phyloP scores from a whole-genome alignment of 2,888 invertebrate genomes.

The Sarcophaga rosellei region DNA sequence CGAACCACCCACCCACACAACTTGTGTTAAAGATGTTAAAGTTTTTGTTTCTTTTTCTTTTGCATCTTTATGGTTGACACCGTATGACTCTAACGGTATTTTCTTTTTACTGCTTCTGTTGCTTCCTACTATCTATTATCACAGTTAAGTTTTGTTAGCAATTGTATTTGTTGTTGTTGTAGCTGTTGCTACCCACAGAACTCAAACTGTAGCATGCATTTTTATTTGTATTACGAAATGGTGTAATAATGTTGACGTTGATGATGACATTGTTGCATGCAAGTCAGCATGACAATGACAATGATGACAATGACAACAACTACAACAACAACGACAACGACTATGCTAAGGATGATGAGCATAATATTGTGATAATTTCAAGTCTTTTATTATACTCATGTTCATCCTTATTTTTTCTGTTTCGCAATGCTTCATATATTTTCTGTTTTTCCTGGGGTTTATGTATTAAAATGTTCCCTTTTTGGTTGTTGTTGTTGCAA shows the following conservation, averaged over 20 bases:
- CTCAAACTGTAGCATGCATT: slow-evolving; percentile 21
- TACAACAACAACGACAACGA: background rate
- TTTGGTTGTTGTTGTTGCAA: slow-evolving; percentile 10
- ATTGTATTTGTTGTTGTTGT: slow-evolving; percentile 35
- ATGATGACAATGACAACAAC: slow-evolving; percentile 46
- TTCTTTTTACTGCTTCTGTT: background rate
- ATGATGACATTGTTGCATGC: slow-evolving; percentile 68
- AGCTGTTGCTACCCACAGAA: too few species aligned
- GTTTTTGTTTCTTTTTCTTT: background rate
- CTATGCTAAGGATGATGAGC: slow-evolving; percentile 47
- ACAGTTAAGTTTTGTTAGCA: too few species aligned
- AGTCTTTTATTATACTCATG: slow-evolving; percentile 53
- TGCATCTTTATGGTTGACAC: slow-evolving; percentile 6
- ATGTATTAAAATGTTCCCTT: slow-evolving; percentile 17
- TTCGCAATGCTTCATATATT: slow-evolving; percentile 11
- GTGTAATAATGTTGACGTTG: slow-evolving; percentile 68
- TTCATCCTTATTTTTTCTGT: background rate
- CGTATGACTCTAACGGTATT: slow-evolving; percentile 4
- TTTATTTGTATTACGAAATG: slow-evolving; percentile 49
- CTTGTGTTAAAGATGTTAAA: slow-evolving; percentile 29
- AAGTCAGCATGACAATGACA: slow-evolving; percentile 68
- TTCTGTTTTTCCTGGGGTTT: slow-evolving; percentile 9
- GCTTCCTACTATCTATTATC: background rate
- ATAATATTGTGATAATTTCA: slow-evolving; percentile 69
- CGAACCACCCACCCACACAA: background rate